Evolutionary conservation across 2,113 vertebrate species (phyloP).

Genomic region (Microcebus griseorufus): DNA sequence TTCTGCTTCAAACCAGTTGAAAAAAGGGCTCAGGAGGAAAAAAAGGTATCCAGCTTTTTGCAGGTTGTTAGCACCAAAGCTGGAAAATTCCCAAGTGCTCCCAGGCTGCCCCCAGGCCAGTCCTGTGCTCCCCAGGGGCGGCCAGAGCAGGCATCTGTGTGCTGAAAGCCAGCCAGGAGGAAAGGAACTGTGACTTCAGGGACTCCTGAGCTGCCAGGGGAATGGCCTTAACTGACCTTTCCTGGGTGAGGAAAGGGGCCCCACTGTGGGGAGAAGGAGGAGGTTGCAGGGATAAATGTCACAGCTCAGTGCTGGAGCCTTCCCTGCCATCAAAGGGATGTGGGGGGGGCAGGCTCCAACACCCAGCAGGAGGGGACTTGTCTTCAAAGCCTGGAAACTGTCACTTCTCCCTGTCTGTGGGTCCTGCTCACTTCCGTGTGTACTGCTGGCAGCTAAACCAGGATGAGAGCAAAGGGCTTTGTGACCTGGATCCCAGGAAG

Average conservation of each 20-base stretch:
- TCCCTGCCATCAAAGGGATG: neutral
- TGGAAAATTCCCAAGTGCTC: neutral
- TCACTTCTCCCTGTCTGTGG: neutral
- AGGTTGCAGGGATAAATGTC: neutral
- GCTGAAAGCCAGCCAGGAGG: neutral
- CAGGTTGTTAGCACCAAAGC: neutral
- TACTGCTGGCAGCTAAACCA: neutral
- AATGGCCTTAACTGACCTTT: neutral
- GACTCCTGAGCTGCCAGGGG: neutral
- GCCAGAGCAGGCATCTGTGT: neutral
- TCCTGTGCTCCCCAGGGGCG: rapidly evolving
- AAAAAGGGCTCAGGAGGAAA: neutral
- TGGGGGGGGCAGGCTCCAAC: neutral
- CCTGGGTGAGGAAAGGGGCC: neutral
- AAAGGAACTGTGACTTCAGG: neutral
- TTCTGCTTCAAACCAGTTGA: neutral
- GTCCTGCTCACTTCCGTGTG: neutral
- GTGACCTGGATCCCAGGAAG: neutral
- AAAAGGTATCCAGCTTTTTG: neutral
- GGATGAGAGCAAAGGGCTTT: neutral
- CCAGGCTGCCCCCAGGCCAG: no score
- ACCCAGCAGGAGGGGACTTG: neutral
- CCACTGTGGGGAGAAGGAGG: neutral
- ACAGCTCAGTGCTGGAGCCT: neutral
- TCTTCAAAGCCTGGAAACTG: neutral